Percentiles rank a stretch among this genome's conserved stretches.
These are phyloP conservation scores for Athalia circularis DNA, from an alignment of 2,888 invertebrate genomes.

Conservation along the genomic window DNA sequence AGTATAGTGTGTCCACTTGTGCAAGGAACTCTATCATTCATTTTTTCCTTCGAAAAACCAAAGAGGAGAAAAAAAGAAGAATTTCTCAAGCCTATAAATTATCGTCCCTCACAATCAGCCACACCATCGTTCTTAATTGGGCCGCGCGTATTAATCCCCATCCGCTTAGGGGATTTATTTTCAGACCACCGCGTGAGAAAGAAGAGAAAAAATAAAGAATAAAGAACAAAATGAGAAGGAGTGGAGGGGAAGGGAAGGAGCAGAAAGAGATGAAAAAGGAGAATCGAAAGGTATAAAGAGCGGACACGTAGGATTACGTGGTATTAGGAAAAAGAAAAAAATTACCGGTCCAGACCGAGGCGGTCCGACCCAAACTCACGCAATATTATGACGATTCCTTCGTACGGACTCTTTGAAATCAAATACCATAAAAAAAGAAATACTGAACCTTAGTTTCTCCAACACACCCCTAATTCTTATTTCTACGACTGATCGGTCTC, in stretches of 20 bases:
- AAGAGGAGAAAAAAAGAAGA: too few relatives aligned
- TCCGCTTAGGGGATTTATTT: slow-evolving; percentile 61
- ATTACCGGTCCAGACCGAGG: slow-evolving; percentile 6
- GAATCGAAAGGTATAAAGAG: slow-evolving; percentile 48
- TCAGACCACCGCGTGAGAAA: slow-evolving; percentile 33
- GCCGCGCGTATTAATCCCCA: slow-evolving; percentile 60
- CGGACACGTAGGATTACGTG: slow-evolving; percentile 52
- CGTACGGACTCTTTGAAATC: slow-evolving; percentile 19
- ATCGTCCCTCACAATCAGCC: slow-evolving; percentile 50
- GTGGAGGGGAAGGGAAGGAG: slow-evolving; percentile 43
- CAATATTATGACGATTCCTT: slow-evolving; percentile 40
- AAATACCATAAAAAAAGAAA: slow-evolving; percentile 11
- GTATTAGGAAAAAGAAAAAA: slow-evolving; percentile 48
- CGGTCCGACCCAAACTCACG: slow-evolving; percentile 34
- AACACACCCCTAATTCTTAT: neutral
- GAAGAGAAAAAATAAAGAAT: slow-evolving; percentile 41
- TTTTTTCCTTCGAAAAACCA: slow-evolving; percentile 32
- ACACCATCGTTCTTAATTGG: slow-evolving; percentile 59
- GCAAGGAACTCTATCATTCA: slow-evolving; percentile 7
- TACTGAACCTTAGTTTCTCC: neutral
- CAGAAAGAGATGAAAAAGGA: neutral
- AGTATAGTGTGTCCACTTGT: neutral
- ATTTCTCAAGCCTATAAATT: slow-evolving; percentile 50
- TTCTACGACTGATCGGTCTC: neutral
- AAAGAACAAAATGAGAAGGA: slow-evolving; percentile 29